A percentile compares a stretch with the other conserved stretches of the same genome.
phyloP scores from a whole-genome alignment of 2,888 invertebrate genomes.

The Oxyteleia sp. region DNA sequence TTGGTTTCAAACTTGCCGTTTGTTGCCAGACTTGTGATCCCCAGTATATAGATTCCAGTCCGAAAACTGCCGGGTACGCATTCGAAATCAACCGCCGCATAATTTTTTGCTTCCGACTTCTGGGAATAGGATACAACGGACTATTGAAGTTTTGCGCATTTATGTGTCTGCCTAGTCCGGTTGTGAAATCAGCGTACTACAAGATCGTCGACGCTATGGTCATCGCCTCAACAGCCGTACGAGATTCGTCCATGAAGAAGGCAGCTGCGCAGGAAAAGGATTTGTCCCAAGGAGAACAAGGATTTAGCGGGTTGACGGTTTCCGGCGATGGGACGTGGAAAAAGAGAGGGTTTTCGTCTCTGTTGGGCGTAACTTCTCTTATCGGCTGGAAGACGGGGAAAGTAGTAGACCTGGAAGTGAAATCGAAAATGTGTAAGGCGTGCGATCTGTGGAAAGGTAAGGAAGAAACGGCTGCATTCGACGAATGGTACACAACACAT shows the following conservation, averaged over 20 bases:
- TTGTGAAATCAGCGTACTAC: conserved; percentile 1
- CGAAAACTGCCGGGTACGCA: conserved; percentile 24
- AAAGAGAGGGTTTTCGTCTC: conserved; percentile 2
- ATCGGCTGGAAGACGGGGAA: conserved; percentile 48
- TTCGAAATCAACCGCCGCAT: conserved; percentile 64
- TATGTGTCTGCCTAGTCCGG: conserved; percentile 22
- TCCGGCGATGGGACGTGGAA: conserved; percentile 15
- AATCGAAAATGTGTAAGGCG: conserved; percentile 49
- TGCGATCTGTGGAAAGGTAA: conserved; percentile 47
- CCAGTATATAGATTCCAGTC: conserved; percentile 37
- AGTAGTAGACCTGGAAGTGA: conserved; percentile 49
- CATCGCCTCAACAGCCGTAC: conserved; percentile 30
- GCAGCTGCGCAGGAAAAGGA: conserved; percentile 17
- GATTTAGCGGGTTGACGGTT: conserved; percentile 7
- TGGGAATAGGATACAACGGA: conserved; percentile 51
- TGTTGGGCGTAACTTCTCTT: conserved; percentile 18
- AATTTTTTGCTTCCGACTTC: conserved; percentile 45
- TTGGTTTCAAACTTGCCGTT: conserved; percentile 55
- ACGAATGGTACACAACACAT: conserved; percentile 31
- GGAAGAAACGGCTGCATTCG: conserved; percentile 33
- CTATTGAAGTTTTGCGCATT: conserved; percentile 40
- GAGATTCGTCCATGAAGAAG: conserved; percentile 22
- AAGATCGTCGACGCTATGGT: conserved; percentile 18
- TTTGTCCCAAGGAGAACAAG: conserved; percentile 8
- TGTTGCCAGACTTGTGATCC: conserved; percentile 35